phyloP scores from a whole-genome alignment of 2,888 invertebrate species.

The Hedychridium roseum region DNA sequence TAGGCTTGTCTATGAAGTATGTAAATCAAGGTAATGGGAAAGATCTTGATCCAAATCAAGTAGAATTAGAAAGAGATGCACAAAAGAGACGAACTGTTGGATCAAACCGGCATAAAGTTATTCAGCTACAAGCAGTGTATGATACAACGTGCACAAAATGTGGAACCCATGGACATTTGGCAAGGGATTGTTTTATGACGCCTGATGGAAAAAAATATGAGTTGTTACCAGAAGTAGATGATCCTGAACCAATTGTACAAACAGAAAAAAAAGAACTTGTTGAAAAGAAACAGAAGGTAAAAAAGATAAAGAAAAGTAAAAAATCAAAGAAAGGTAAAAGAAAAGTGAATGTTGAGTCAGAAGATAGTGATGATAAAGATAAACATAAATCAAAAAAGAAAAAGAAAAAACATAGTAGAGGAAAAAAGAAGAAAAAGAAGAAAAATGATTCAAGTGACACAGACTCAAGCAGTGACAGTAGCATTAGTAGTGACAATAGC shows the following conservation, averaged over 20 bases:
- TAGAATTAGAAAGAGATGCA: constrained; percentile 59
- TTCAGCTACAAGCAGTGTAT: constrained; percentile 60
- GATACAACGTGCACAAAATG: constrained; percentile 62
- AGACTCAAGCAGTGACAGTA: constrained; percentile 32
- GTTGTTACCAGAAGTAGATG: constrained; percentile 56
- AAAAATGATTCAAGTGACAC: constrained; percentile 39
- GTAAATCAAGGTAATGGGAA: constrained; percentile 62
- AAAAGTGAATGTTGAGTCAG: constrained; percentile 30
- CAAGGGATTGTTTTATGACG: constrained; percentile 61
- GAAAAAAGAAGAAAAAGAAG: constrained; percentile 41
- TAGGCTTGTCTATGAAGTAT: constrained; percentile 63
- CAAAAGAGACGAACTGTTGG: constrained; percentile 50
- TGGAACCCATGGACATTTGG: constrained; percentile 59
- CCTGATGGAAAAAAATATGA: constrained; percentile 62
- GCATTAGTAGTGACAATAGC: too few species aligned
- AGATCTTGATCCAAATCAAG: constrained; percentile 62
- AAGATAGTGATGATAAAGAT: constrained; percentile 32
- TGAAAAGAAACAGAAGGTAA: constrained; percentile 50
- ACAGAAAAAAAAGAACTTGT: constrained; percentile 27
- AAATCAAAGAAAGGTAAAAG: constrained; percentile 37
- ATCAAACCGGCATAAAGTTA: constrained; percentile 49
- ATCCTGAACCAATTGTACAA: constrained; percentile 29
- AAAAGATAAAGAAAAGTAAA: constrained; percentile 54
- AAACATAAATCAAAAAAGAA: constrained; percentile 45
- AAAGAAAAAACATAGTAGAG: constrained; percentile 43